phyloP scores from a whole-genome alignment of 2,797 vertebrate genomes.

The Emys orbicularis region DNA sequence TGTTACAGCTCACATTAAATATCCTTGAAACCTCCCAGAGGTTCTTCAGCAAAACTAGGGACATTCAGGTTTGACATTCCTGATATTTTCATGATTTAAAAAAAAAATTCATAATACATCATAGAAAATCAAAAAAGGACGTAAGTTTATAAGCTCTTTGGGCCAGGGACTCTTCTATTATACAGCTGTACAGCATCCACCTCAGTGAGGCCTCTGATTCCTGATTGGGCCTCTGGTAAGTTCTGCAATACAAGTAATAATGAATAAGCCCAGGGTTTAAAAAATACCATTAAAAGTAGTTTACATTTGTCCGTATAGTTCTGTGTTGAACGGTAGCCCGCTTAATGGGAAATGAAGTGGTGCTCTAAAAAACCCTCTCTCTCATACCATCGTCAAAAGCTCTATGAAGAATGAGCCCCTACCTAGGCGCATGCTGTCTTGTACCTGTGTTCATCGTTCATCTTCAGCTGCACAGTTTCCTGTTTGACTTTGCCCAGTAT shows the following conservation, averaged over 20 bases:
- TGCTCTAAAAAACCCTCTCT: neutral
- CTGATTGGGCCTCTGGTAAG: neutral
- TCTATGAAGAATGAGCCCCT: neutral
- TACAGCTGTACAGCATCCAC: neutral
- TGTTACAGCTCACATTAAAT: neutral
- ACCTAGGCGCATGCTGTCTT: too few species aligned
- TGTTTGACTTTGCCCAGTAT: neutral
- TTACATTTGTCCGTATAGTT: neutral
- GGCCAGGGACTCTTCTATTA: neutral
- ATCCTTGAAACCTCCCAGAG: neutral
- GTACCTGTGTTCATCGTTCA: too few species aligned
- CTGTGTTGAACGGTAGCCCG: neutral
- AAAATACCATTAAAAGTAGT: neutral
- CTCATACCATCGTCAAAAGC: neutral
- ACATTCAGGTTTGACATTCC: neutral
- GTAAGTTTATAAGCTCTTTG: neutral
- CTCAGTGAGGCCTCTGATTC: neutral
- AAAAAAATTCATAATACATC: rapidly evolving
- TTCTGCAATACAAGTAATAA: neutral
- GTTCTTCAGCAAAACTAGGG: neutral
- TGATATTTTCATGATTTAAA: neutral
- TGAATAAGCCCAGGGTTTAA: neutral
- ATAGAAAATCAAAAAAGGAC: neutral
- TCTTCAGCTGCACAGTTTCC: neutral
- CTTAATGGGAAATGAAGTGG: neutral